phyloP scores from a whole-genome alignment of 2,888 invertebrate species.

The Caenorhabditis panamensis region DNA sequence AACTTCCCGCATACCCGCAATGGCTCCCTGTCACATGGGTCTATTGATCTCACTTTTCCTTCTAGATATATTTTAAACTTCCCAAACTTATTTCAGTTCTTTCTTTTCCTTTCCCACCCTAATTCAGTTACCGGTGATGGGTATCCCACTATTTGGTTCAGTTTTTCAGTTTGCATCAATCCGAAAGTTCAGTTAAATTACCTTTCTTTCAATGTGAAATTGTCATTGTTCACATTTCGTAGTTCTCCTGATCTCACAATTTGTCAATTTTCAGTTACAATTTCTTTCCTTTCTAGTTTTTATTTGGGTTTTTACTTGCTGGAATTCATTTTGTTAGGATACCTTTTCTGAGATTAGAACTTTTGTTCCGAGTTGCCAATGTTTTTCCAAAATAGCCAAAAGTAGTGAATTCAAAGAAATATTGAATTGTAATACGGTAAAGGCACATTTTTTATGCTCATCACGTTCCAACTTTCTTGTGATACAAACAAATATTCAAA shows the following conservation, averaged over 20 bases:
- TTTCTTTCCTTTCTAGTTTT: neutral
- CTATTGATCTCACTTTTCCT: constrained; percentile 67
- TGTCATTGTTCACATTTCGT: constrained; percentile 5
- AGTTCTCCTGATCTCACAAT: constrained; percentile 55
- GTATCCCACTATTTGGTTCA: neutral
- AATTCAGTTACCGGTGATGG: constrained; percentile 21
- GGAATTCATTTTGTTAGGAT: constrained; percentile 13
- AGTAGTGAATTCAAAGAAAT: neutral
- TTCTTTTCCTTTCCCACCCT: neutral
- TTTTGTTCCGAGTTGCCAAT: neutral
- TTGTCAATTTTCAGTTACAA: constrained; percentile 31
- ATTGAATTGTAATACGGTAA: constrained; percentile 32
- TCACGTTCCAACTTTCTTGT: constrained; percentile 60
- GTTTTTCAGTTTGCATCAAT: neutral
- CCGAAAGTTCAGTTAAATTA: constrained; percentile 22
- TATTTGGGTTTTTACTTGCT: constrained; percentile 37
- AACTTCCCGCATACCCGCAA: constrained; percentile 80
- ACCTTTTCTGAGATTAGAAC: neutral
- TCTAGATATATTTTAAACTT: constrained; percentile 1
- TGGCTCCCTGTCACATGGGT: constrained; percentile 82
- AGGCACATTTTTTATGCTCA: constrained; percentile 50
- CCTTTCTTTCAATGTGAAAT: constrained; percentile 1
- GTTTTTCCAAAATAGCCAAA: neutral
- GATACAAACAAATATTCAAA: too few species aligned
- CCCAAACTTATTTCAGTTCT: neutral